Percentiles rank a stretch among this genome's conserved stretches.
Evolutionary conservation across 1,140 invertebrate genomes (phyloP).

Genomic region (Pseudoatta argentina): DNA sequence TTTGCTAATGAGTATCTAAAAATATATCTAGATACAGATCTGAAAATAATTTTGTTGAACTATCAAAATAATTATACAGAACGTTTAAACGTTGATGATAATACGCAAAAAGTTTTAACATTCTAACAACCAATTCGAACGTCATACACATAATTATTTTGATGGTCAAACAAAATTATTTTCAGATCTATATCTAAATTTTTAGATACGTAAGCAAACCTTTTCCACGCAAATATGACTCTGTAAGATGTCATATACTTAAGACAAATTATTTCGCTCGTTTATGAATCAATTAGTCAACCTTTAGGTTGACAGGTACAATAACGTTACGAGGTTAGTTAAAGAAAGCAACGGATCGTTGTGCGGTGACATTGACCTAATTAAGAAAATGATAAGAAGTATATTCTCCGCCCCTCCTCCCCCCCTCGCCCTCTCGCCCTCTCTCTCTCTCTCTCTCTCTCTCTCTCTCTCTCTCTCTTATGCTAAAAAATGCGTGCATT

Average conservation of each 20-base stretch:
- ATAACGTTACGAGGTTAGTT: slow-evolving; percentile 7
- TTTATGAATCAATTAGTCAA: slow-evolving; percentile 10
- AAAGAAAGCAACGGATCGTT: slow-evolving; percentile 34
- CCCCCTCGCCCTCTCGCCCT: no score
- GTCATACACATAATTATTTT: no score
- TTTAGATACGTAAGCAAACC: no score
- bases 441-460: not conserved
- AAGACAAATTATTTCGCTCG: not conserved
- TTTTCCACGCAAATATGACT: not conserved
- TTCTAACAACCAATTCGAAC: no score
- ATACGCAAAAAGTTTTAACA: no score
- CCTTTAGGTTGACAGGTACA: slow-evolving; percentile 5
- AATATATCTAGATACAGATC: no score
- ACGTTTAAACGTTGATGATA: no score
- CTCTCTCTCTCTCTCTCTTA: not conserved
- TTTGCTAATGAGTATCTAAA: no score
- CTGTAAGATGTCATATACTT: not conserved
- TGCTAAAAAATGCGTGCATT: not conserved
- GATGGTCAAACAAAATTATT: no score
- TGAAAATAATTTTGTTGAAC: no score
- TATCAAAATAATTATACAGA: no score
- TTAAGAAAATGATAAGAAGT: slow-evolving; percentile 53
- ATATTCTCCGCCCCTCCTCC: not conserved
- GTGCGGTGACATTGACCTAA: slow-evolving; percentile 39
- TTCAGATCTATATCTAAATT: no score